Base-by-base conservation (phyloP, 64 coral and sea anemone species). In the Anthopleura sola region DNA sequence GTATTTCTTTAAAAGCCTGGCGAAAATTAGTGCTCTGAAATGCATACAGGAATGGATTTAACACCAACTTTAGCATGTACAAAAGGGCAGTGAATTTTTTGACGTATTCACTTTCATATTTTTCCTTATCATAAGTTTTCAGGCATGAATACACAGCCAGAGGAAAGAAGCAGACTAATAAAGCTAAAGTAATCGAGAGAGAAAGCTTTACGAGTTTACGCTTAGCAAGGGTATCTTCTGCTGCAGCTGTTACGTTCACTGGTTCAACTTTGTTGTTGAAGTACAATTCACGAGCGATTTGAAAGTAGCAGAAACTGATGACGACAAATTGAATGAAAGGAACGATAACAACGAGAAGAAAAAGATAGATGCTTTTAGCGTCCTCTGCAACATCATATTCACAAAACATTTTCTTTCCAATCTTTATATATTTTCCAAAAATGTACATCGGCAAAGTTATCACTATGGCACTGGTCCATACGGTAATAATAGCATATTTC, bases 21-120 rank as follows among this genome's bases (percentile, higher is more conserved):
- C 78, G 46, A 49, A 76, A 88, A 28, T 82, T 88, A 2, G 75
- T 71, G 80, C 75, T 87, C 71, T 87, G 85, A 53, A 75, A 87
- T 33, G 85, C 69, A 46, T 87, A 87, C 66, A 87, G 18, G 0
- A 87, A 26, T 31, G 85, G 85, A 24, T 87, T 87, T 13, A 87
- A 24, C 26, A 20, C 49, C 4, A 60, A 77, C 21, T 49, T 31
- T 17, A 37, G 6, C 5, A 55, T 13, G 23, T 44, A 31, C 17
- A 87, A 28, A 37, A 92, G 4, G 14, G 26, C 10, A 37, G 12
- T 21, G 16, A 16, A 77, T 0, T 20, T 74, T 77, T 37, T 14
- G 34, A 11, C 6, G 1, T 37, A 19, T 77, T 21, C 37, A 36
- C 33, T 36, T 11, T 28, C 34, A 37, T 38, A 37, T 40, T 28